phyloP scores from a whole-genome alignment of 2,113 vertebrate species.

The Cebidichthys violaceus region DNA sequence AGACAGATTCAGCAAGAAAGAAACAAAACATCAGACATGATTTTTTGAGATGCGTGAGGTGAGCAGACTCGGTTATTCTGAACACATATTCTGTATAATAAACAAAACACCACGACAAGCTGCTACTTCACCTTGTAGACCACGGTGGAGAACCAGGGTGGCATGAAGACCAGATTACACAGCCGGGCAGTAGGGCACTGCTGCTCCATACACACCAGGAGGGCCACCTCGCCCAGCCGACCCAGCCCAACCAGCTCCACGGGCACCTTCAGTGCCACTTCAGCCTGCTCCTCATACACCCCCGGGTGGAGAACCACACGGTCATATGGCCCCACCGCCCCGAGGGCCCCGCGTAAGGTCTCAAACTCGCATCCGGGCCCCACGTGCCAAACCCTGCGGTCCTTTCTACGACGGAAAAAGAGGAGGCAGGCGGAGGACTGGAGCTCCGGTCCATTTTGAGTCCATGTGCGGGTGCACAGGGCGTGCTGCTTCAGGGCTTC shows the following conservation, averaged over 20 bases:
- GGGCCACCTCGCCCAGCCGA: conserved; percentile 85
- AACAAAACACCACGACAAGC: not conserved
- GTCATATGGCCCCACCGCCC: conserved; percentile 84
- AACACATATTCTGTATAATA: not conserved
- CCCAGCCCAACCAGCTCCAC: conserved; percentile 89
- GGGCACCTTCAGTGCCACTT: conserved; percentile 88
- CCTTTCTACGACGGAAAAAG: conserved; percentile 86
- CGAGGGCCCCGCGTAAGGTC: conserved; percentile 87
- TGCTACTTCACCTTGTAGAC: conserved; percentile 88
- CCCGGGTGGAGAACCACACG: conserved; percentile 87
- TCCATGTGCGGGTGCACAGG: conserved; percentile 88
- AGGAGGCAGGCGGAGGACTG: conserved; percentile 88
- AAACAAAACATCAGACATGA: not conserved
- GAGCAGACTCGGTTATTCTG: not conserved
- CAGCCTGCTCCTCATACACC: conserved; percentile 88
- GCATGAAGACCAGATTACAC: conserved; percentile 91
- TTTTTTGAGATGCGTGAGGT: not conserved
- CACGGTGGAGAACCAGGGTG: conserved; percentile 88
- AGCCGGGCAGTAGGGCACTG: conserved; percentile 89
- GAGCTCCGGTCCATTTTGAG: conserved; percentile 84
- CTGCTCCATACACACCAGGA: conserved; percentile 90
- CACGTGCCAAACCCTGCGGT: conserved; percentile 84
- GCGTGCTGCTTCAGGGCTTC: conserved; percentile 89
- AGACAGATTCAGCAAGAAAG: conserved; percentile 21
- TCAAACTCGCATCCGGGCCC: conserved; percentile 84